Evolutionary conservation across 2,113 vertebrate genomes (phyloP), one percentile per base, ranked within the genome.

Genomic region (Apteryx owenii): DNA sequence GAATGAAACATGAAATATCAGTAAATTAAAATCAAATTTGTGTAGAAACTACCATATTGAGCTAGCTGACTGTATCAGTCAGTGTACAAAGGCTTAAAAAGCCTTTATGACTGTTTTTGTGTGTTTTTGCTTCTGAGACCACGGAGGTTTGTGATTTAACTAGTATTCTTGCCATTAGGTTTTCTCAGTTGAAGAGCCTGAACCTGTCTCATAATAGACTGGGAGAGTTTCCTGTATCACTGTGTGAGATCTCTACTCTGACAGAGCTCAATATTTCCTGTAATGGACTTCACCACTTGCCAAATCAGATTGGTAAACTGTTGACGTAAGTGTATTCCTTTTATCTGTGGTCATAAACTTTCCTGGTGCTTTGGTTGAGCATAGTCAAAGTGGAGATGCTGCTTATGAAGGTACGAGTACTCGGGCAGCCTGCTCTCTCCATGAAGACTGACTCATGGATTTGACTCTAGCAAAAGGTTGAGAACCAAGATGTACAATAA

Each of bases 161-260:
- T 88, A 60, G 13, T 98, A 10, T 46, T 90, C 90, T 98, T 97
- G 54, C 85, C 60, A 38, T 95, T 85, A 99, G 99, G 97, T 99
- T 99, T 98, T 99, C 99, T 93, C 99, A 99, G 93, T 95, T 99
- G 97, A 99, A 99, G 97, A 99, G 98, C 95, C 98, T 99, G 93
- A 99, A 99, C 95, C 98, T 99, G 94, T 99, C 99, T 85, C 99
- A 99, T 97, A 99, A 99, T 88, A 99, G 98, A 86, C 98, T 99
- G 93, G 98, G 99, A 71, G 96, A 98, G 40, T 99, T 99, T 96
- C 99, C 99, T 70, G 97, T 98, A 73, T 98, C 98, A 36, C 96
- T 99, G 58, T 99, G 99, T 87, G 99, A 99, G 92, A 99, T 99
- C 96, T 97, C 98, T 84, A 99, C 98, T 44, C 98, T 99, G 82